Conservation (phyloP, 2,888 invertebrate species). For the Patella pellucida region DNA sequence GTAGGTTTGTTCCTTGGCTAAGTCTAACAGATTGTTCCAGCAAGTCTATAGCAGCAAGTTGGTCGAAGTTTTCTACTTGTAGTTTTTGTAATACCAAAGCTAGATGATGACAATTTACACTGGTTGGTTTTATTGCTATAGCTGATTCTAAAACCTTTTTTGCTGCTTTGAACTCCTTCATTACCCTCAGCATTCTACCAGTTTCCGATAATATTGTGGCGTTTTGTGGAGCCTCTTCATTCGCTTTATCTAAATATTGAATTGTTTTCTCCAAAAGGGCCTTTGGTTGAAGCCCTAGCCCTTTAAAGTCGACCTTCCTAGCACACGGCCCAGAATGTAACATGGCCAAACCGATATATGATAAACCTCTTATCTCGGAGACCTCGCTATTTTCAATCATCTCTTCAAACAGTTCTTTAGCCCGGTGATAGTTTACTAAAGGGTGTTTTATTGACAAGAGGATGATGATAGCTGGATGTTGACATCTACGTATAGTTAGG, state of each 20-base stretch:
- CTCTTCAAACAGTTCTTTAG: not conserved
- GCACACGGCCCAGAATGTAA: not conserved
- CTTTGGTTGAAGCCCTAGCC: not conserved
- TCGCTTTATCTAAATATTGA: not conserved
- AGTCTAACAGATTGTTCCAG: not conserved
- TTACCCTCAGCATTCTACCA: not conserved
- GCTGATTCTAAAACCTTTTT: not conserved
- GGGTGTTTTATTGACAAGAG: not conserved
- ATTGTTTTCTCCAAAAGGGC: not conserved
- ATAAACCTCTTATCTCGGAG: not conserved
- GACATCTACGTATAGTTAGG: not conserved
- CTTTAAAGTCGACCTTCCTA: not conserved
- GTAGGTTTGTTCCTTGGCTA: not conserved
- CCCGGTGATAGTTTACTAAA: not conserved
- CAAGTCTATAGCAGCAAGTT: not conserved
- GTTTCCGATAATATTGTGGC: not conserved
- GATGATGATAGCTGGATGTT: not conserved
- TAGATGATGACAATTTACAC: not conserved
- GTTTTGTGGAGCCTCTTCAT: not conserved
- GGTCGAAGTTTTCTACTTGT: not conserved
- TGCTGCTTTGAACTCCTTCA: not conserved
- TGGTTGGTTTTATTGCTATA: not conserved
- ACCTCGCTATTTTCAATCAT: not conserved
- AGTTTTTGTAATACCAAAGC: not conserved
- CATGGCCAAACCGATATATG: not conserved